A percentile compares a stretch with the other conserved stretches of the same genome.
Evolutionary conservation across 2,113 vertebrate genomes (phyloP).

Genomic region (Archocentrus centrarchus): DNA sequence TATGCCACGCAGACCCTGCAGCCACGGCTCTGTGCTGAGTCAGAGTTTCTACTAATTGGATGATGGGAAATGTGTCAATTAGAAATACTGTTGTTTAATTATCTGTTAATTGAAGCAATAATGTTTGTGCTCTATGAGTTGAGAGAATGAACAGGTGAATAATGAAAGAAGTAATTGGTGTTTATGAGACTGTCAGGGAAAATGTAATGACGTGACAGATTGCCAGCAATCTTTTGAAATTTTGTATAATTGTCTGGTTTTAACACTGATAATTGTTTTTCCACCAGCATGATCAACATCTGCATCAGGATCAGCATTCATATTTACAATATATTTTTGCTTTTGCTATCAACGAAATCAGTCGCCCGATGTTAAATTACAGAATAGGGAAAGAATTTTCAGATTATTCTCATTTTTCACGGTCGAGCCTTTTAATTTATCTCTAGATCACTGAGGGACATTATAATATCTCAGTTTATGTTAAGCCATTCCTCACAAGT

Average conservation of each 20-base stretch:
- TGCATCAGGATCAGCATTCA: not conserved
- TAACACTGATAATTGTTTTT: conserved; percentile 54
- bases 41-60: conserved; percentile 67
- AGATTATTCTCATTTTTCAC: conserved; percentile 10
- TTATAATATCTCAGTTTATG: conserved; percentile 39
- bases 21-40: conserved; percentile 62
- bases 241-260: conserved; percentile 63
- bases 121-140: conserved; percentile 75
- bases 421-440: conserved; percentile 34
- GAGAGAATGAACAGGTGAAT: conserved; percentile 78
- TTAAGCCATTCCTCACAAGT: conserved; percentile 32
- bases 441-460: conserved; percentile 16
- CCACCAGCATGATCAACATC: conserved; percentile 32
- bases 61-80: conserved; percentile 79
- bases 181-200: conserved; percentile 79
- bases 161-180: conserved; percentile 79
- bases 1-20: conserved; percentile 29
- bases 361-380: conserved; percentile 6
- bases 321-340: conserved; percentile 40
- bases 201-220: conserved; percentile 75
- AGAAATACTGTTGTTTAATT: conserved; percentile 81
- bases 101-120: conserved; percentile 80
- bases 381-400: conserved; percentile 7
- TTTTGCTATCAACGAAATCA: conserved; percentile 35
- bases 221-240: conserved; percentile 64